Conservation (phyloP, 2,113 vertebrate genomes). For the Vulpes ferrilata region DNA sequence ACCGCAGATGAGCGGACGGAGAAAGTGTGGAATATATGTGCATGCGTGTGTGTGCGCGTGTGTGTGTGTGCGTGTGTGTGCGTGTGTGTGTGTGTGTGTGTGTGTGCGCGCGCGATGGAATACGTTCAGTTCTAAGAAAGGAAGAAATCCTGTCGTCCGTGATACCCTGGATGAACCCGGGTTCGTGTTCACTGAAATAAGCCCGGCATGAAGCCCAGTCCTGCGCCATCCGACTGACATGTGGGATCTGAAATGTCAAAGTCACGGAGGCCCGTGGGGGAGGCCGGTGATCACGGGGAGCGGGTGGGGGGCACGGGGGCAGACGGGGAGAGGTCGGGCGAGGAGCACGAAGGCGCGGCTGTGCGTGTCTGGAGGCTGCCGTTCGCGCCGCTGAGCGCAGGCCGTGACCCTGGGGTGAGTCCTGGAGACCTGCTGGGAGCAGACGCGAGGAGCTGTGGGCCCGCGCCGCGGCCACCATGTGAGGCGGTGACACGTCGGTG, state of each 20-base stretch:
- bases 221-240: neutral
- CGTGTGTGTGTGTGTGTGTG: too few species aligned
- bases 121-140: neutral
- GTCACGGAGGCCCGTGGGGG: neutral
- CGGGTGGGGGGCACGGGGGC: neutral
- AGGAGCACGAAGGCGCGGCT: too few species aligned
- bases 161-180: neutral
- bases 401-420: too few species aligned
- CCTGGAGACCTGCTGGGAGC: too few species aligned
- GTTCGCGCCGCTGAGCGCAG: too few species aligned
- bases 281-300: neutral
- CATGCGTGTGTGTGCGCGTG: neutral
- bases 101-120: neutral
- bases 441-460: too few species aligned
- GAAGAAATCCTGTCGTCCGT: neutral
- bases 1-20: neutral
- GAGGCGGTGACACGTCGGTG: too few species aligned
- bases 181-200: neutral
- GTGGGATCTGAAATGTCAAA: neutral
- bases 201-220: neutral
- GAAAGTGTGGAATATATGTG: neutral
- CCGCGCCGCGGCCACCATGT: too few species aligned
- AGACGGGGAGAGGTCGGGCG: neutral
- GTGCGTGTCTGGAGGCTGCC: neutral
- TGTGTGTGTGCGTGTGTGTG: too few species aligned